A percentile compares a stretch with the other conserved stretches of the same genome.
Conservation (phyloP, 2,888 invertebrate species). For the Marronus borbonicus region DNA sequence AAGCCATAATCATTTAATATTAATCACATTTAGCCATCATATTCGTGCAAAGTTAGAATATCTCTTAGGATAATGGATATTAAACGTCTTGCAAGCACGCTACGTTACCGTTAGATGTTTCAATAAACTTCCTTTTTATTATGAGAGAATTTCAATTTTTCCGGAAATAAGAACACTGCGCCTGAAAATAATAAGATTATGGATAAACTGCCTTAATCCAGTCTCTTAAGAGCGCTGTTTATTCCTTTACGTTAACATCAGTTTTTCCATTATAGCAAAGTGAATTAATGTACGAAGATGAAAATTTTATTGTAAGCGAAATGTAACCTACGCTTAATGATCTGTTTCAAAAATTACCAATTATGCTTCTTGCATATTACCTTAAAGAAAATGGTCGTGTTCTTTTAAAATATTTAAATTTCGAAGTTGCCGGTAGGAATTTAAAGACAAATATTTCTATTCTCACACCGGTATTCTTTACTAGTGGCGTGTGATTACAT, state of each 20-base stretch:
- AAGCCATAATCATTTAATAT: conserved; percentile 18
- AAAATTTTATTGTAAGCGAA: not conserved
- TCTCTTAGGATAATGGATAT: conserved; percentile 44
- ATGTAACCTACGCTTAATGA: not conserved
- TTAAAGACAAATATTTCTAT: not conserved
- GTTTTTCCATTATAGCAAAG: not conserved
- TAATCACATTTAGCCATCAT: conserved; percentile 29
- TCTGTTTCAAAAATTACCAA: too few species aligned
- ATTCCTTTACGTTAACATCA: not conserved
- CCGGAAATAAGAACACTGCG: conserved; percentile 8
- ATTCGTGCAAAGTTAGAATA: conserved; percentile 29
- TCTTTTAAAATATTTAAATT: not conserved
- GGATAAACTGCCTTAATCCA: not conserved
- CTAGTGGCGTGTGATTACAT: too few species aligned
- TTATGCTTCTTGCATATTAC: not conserved
- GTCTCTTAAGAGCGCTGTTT: not conserved
- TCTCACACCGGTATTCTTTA: too few species aligned
- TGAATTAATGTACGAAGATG: not conserved
- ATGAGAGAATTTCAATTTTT: conserved; percentile 34
- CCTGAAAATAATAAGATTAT: conserved; percentile 30
- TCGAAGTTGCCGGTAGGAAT: not conserved
- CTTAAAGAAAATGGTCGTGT: not conserved
- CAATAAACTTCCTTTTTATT: conserved; percentile 42
- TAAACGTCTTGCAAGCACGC: conserved; percentile 34
- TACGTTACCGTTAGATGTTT: conserved; percentile 20